Evolutionary conservation across 1,140 invertebrate species (phyloP), one percentile per base, ranked within the genome.

Genomic region (Belonocnema kinseyi): DNA sequence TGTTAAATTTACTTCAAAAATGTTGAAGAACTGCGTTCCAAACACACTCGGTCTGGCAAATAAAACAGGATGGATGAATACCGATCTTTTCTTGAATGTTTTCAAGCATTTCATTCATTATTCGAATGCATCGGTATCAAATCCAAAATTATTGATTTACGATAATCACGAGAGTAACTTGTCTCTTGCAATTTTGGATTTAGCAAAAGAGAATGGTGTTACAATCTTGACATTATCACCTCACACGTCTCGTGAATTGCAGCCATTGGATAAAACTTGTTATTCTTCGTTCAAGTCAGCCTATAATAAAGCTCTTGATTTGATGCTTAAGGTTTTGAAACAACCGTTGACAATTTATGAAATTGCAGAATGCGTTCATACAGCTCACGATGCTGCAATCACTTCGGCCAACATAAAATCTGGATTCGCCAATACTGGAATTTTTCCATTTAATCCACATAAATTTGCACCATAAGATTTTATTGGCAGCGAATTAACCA

Each of bases 111-210:
- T 26, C 1, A 26, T 2, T 2, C 1, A 26, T 2, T 26, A 26
- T 26, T 26, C 26, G 3, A 26, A 26, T 3, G 1, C 26, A 26
- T 26, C 26, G 3, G 3, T 2, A 3, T 2, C 3, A 3, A 26
- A 26, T 26, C 88, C 87, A 80, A 81, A 82, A 16, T 79, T 92
- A 11, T 72, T 92, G 16, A 81, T 92, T 11, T 83, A 88, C 56
- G 90, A 92, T 82, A 92, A 92, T 75, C 89, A 92, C 77, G 86
- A 88, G 61, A 85, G 82, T n/a, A 86, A 89, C 77, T 73, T 89
- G 33, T 79, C 74, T 8, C 16, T 89, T 5, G 81, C 83, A 79
- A 86, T 77, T 14, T 70, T 89, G 0, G 75, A 88, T 75, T 74
- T 82, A 6, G 84, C 83, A 0, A 88, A 87, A 85, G 56, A 82